phyloP scores from a whole-genome alignment of 2,888 invertebrate genomes.

The Lycia hirtaria region DNA sequence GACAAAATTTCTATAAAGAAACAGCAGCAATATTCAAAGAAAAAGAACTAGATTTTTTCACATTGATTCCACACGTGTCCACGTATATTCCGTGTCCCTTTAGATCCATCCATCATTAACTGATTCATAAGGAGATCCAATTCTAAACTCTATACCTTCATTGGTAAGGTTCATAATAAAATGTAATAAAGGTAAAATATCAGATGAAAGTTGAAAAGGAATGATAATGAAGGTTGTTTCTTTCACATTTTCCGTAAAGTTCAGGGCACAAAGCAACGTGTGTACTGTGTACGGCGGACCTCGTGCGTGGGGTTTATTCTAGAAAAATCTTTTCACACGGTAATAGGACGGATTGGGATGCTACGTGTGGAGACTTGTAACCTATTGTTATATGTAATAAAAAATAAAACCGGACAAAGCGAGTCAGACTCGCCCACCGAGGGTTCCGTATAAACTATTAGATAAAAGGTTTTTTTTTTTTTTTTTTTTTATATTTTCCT shows the following conservation, averaged over 20 bases:
- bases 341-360: not conserved
- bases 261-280: conserved; percentile 7
- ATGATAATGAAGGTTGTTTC: conserved; percentile 62
- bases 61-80: conserved; percentile 44
- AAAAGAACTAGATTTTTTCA: conserved; percentile 33
- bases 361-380: not conserved
- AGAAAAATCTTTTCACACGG: not conserved
- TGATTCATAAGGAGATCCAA: not conserved
- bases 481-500: too few species aligned
- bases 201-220: conserved; percentile 62
- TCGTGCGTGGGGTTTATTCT: conserved; percentile 5
- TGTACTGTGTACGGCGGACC: not conserved
- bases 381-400: not conserved
- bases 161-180: not conserved
- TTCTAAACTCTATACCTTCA: not conserved
- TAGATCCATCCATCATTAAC: conserved; percentile 18
- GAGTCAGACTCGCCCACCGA: too few species aligned
- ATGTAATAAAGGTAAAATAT: conserved; percentile 37
- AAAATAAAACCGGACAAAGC: too few species aligned
- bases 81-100: conserved; percentile 37
- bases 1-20: conserved; percentile 1
- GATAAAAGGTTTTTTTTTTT: too few species aligned
- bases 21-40: not conserved
- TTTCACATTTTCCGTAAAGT: conserved; percentile 39
- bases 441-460: too few species aligned